These are phyloP conservation scores for Hemibagrus guttatus DNA, from an alignment of 2,797 vertebrate species.

Conservation along the genomic window DNA sequence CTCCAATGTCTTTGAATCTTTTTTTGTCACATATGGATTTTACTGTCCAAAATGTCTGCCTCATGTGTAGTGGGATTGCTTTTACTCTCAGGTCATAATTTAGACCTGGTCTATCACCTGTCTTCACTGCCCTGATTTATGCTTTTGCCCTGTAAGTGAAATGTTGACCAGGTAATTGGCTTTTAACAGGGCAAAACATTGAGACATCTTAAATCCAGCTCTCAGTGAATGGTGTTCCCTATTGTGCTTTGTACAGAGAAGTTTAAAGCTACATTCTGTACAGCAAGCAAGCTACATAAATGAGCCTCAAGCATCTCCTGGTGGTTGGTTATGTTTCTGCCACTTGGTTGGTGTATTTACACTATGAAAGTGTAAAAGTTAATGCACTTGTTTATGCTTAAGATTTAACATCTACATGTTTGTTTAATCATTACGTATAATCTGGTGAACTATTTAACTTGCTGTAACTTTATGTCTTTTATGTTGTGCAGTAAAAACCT, in stretches of 20 bases:
- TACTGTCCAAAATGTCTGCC: slow-evolving; percentile 40
- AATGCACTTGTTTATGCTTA: background rate
- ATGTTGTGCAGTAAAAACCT: background rate
- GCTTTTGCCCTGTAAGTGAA: slow-evolving; percentile 39
- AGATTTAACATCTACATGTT: background rate
- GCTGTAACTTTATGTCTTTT: background rate
- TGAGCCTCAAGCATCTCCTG: background rate
- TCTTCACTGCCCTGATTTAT: slow-evolving; percentile 52
- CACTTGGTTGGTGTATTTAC: background rate
- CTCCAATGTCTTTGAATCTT: slow-evolving; percentile 24
- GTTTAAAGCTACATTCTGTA: slow-evolving; percentile 9
- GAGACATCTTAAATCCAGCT: slow-evolving; percentile 36
- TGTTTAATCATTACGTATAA: background rate
- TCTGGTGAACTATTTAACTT: background rate
- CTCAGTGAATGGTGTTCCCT: slow-evolving; percentile 26
- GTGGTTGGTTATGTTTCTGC: background rate
- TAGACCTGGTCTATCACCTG: slow-evolving; percentile 50
- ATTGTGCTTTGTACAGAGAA: slow-evolving; percentile 29
- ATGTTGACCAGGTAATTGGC: slow-evolving; percentile 48
- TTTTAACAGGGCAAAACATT: slow-evolving; percentile 46
- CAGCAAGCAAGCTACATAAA: background rate
- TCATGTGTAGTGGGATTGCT: slow-evolving; percentile 34
- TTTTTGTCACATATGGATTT: slow-evolving; percentile 51
- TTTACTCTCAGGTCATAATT: slow-evolving; percentile 55
- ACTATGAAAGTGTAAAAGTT: background rate